Percentiles rank a stretch among this genome's conserved stretches.
Evolutionary conservation across 2,113 vertebrate genomes (phyloP).

Genomic region (Phylloscopus trochilus): DNA sequence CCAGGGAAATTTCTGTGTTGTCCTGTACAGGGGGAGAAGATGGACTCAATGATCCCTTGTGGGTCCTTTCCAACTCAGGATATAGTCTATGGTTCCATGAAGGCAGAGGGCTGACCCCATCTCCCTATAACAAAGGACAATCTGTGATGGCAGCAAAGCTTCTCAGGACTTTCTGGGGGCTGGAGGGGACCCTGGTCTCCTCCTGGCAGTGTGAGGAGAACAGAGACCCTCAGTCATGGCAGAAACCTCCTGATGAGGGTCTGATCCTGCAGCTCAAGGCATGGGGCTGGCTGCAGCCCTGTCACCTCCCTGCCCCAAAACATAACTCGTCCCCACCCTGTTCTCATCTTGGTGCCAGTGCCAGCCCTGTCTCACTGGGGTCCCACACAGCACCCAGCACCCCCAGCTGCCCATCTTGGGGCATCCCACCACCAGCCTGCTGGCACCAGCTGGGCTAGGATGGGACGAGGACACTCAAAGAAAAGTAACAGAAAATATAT

Average conservation of each 20-base stretch:
- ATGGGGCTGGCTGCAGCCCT: fast-evolving
- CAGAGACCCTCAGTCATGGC: neutral
- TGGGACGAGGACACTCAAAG: neutral
- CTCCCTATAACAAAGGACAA: neutral
- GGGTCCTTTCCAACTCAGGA: neutral
- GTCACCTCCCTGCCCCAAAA: neutral
- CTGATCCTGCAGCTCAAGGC: neutral
- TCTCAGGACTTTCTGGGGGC: fast-evolving
- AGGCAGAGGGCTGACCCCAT: neutral
- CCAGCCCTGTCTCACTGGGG: neutral
- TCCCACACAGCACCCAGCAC: neutral
- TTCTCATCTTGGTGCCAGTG: neutral
- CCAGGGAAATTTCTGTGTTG: neutral
- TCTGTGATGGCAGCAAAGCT: neutral
- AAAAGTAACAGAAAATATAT: neutral
- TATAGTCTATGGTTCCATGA: neutral
- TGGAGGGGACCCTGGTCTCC: neutral
- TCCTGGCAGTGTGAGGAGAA: neutral
- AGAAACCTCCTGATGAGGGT: no score
- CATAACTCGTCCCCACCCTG: fast-evolving
- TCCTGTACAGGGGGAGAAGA: neutral
- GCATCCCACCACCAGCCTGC: neutral
- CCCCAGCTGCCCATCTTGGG: neutral
- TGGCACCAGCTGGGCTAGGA: neutral
- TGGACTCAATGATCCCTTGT: neutral